Evolutionary conservation across 2,113 vertebrate species (phyloP), one percentile per base, ranked within the genome.

Genomic region (Ivindomyrus marchei): DNA sequence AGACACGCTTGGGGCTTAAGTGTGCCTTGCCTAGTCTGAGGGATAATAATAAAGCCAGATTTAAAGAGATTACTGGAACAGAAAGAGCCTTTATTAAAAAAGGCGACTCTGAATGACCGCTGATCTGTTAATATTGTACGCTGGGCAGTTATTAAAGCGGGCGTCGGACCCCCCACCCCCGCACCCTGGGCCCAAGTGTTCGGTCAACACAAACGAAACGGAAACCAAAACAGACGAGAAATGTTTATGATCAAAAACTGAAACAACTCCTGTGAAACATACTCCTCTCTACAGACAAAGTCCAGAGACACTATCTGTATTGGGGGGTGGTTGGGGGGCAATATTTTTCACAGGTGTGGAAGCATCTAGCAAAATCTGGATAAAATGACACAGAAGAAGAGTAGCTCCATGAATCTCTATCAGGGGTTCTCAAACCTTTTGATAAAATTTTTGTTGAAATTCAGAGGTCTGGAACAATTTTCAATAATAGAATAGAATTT

Each of bases 51-150:
- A 42, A 62, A 46, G 52, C 21, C 56, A 86, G 77, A 86, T 90
- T 90, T 86, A 85, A 86, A 90, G 53, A 89, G 88, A 89, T 89
- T 89, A 89, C 74, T 27, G 39, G 36, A 42, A 89, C 31, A 50
- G 46, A 89, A 85, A 90, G 83, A 52, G 42, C 52, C 52, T 52
- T 90, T 90, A 90, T 90, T 86, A 66, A 86, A 80, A 42, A 27
- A 46, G 52, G 58, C 46, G n/a, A 39, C n/a, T 42, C 13, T 62
- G 80, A 86, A 85, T 31, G 2, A 83, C 83, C 58, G 42, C 83
- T 31, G 52, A 58, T 85, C 15, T 27, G 53, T 56, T 52, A 80
- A 90, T 47, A 42, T 45, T 49, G 19, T 42, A 50, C 4, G 17
- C 50, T 27, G 24, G 31, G 36, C 17, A 42, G 74, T 80, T 80